Evolutionary conservation across 1,140 invertebrate species (phyloP).

Genomic region (Planococcus citri): DNA sequence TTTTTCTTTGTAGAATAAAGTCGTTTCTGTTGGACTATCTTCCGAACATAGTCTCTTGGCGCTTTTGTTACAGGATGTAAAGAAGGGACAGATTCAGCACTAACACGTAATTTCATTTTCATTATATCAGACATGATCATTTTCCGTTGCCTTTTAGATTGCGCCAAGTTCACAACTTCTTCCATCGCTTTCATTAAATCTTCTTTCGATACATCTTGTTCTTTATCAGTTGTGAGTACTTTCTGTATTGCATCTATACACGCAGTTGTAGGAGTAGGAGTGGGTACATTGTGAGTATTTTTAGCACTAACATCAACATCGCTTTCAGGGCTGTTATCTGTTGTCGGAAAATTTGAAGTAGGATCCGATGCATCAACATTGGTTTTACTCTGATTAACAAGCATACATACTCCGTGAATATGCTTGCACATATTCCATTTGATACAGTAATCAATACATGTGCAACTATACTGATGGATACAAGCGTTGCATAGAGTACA

Average conservation of each 20-base stretch:
- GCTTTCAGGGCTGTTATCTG: too few relatives aligned
- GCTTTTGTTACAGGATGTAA: too few relatives aligned
- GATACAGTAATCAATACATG: background rate
- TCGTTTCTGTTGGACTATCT: too few relatives aligned
- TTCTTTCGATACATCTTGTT: too few relatives aligned
- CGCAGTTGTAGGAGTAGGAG: background rate
- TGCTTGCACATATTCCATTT: slow-evolving; percentile 21
- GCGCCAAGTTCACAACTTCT: too few relatives aligned
- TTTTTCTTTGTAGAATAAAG: too few relatives aligned
- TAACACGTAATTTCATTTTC: too few relatives aligned
- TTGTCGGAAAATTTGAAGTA: background rate
- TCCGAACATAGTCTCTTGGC: too few relatives aligned
- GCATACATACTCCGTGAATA: background rate
- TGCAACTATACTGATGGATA: background rate
- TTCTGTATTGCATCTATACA: background rate
- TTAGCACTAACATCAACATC: background rate
- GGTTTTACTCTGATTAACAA: background rate
- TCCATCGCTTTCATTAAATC: too few relatives aligned
- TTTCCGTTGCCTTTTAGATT: too few relatives aligned
- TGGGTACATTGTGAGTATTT: background rate
- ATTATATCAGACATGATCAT: too few relatives aligned
- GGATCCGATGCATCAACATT: background rate
- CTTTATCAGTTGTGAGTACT: background rate
- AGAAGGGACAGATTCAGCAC: too few relatives aligned
- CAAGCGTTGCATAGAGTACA: background rate